Percentiles rank a stretch among this genome's conserved stretches.
Conservation (phyloP, 2,888 invertebrate species). For the Drosophila meridionalis region DNA sequence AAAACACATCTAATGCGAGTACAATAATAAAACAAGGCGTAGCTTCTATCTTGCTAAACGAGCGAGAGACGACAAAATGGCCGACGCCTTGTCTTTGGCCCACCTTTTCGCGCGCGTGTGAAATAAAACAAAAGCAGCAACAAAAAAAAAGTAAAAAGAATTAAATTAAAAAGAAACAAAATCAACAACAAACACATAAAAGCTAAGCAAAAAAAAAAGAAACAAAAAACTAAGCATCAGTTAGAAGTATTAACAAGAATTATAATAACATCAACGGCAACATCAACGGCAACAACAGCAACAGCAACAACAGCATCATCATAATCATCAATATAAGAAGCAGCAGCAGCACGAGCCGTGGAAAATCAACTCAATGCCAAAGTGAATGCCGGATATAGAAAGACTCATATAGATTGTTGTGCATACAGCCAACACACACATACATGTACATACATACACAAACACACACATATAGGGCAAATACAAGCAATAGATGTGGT, state of each 20-base stretch:
- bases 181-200: slow-evolving; percentile 11
- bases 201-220: slow-evolving; percentile 15
- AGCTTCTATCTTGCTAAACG: slow-evolving; percentile 35
- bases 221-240: slow-evolving; percentile 34
- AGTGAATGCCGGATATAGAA: slow-evolving; percentile 63
- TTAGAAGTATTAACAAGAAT: slow-evolving; percentile 56
- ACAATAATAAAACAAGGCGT: slow-evolving; percentile 55
- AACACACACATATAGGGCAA: slow-evolving; percentile 23
- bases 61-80: slow-evolving; percentile 53
- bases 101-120: slow-evolving; percentile 71
- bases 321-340: slow-evolving; percentile 16
- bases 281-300: slow-evolving; percentile 26
- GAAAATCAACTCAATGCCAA: slow-evolving; percentile 76
- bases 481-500: slow-evolving; percentile 60
- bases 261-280: slow-evolving; percentile 41
- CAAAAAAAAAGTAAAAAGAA: background rate
- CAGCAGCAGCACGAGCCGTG: slow-evolving; percentile 40
- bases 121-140: slow-evolving; percentile 55
- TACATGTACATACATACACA: background rate
- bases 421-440: slow-evolving; percentile 14
- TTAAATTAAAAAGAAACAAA: slow-evolving; percentile 12
- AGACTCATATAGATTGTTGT: slow-evolving; percentile 36
- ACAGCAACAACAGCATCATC: slow-evolving; percentile 12
- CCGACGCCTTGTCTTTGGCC: slow-evolving; percentile 56
- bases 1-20: slow-evolving; percentile 31